Evolutionary conservation across 1,140 invertebrate genomes (phyloP), one percentile per base, ranked within the genome.

Genomic region (Drosophila lowei): DNA sequence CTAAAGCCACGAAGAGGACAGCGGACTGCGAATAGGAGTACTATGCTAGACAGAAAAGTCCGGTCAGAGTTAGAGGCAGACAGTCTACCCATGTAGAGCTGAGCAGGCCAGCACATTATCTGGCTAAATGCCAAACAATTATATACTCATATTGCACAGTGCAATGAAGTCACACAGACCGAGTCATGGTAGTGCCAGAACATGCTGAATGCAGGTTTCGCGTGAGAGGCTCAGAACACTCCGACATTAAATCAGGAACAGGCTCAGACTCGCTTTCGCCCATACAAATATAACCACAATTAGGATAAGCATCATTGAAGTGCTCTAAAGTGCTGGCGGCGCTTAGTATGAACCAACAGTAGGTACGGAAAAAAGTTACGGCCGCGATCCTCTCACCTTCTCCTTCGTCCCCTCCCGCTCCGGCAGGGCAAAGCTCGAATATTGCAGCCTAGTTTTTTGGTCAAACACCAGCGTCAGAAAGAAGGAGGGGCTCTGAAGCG

Each of bases 281-380:
- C 38, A 44, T n/a, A 44, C 42, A 76, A 75, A 77, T 57, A 13
- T 72, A 72, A 72, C 72, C 76, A 78, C 76, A 78, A 76, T 76
- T 78, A 78, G 72, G 72, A 76, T 76, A 78, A 76, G 67, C 72
- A 72, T 55, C 58, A 67, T 54, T 66, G 66, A 78, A 76, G 67
- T 77, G 72, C 64, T 70, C 53, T 64, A 74, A 74, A 77, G 71
- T 62, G 72, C 72, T 64, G 23, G 65, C 46, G 57, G 72, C 75
- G 66, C 47, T 77, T 75, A 62, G 46, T 58, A 77, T 61, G 52
- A 71, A 46, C 34, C 16, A 15, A 38, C 9, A 3, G 34, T 4
- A 38, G 34, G 11, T 9, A 13, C 30, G 9, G 21, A 48, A 49
- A 55, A 58, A 42, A 56, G 52, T 16, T 16, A 4, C 25, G 56